Evolutionary conservation across 2,797 vertebrate genomes (phyloP).

Genomic region (Enteromius fasciolatus): DNA sequence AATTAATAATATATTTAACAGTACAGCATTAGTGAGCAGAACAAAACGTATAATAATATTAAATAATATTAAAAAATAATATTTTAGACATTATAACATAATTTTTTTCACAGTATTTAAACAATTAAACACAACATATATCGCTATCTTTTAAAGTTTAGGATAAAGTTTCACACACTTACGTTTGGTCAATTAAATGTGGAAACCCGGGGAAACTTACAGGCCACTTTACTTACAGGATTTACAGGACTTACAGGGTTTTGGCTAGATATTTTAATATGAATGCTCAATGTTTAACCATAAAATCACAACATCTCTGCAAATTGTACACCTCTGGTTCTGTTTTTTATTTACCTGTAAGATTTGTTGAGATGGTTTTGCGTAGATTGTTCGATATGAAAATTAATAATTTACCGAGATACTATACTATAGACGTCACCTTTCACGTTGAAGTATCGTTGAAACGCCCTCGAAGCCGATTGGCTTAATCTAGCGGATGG

Average conservation of each 20-base stretch:
- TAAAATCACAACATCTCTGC: too few relatives aligned
- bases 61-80: not conserved
- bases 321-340: not conserved
- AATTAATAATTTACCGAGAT: not conserved
- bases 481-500: not conserved
- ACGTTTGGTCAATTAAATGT: not conserved
- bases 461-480: not conserved
- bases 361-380: not conserved
- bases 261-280: not conserved
- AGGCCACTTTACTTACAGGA: not conserved
- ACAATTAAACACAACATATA: not conserved
- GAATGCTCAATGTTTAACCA: not conserved
- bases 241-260: too few relatives aligned
- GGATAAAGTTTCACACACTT: not conserved
- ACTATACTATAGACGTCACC: not conserved
- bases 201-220: not conserved
- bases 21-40: not conserved
- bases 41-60: not conserved
- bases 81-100: not conserved
- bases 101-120: not conserved
- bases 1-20: not conserved
- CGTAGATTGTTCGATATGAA: not conserved
- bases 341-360: not conserved
- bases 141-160: not conserved
- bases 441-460: not conserved